A percentile compares a stretch with the other conserved stretches of the same genome.
phyloP scores from a whole-genome alignment of 2,113 vertebrate genomes.

The Corythornis vintsioides region DNA sequence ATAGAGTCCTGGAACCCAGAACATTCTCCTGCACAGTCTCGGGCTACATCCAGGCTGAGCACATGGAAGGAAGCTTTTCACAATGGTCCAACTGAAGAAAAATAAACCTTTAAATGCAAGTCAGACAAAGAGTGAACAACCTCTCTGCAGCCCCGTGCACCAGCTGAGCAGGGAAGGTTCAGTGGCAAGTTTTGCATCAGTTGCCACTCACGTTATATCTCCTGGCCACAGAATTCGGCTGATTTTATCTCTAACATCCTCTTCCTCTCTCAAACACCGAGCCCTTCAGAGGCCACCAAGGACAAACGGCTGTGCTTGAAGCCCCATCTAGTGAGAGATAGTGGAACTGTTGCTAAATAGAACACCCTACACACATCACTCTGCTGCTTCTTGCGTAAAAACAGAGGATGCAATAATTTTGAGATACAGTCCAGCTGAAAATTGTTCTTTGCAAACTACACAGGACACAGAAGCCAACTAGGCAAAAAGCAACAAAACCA shows the following conservation, averaged over 20 bases:
- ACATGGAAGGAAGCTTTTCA: neutral
- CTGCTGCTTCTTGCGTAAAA: fast-evolving
- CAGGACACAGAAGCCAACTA: neutral
- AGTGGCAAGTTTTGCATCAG: neutral
- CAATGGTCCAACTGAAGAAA: neutral
- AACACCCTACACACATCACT: neutral
- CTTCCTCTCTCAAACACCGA: neutral
- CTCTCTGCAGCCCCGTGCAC: neutral
- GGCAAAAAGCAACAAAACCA: neutral
- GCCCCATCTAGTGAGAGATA: constrained; percentile 40
- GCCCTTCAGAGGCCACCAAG: neutral
- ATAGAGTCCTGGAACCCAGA: neutral
- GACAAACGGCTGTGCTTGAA: neutral
- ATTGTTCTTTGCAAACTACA: neutral
- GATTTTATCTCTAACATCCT: neutral
- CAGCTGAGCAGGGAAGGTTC: neutral
- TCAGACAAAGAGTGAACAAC: neutral
- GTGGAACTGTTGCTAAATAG: neutral
- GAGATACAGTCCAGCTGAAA: neutral
- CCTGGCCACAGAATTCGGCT: neutral
- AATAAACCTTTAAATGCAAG: neutral
- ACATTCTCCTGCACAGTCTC: neutral
- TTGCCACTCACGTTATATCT: too few relatives aligned
- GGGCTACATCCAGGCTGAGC: neutral
- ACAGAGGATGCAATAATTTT: neutral